Conservation (phyloP, 1,140 invertebrate genomes). For the Drosophila auraria region DNA sequence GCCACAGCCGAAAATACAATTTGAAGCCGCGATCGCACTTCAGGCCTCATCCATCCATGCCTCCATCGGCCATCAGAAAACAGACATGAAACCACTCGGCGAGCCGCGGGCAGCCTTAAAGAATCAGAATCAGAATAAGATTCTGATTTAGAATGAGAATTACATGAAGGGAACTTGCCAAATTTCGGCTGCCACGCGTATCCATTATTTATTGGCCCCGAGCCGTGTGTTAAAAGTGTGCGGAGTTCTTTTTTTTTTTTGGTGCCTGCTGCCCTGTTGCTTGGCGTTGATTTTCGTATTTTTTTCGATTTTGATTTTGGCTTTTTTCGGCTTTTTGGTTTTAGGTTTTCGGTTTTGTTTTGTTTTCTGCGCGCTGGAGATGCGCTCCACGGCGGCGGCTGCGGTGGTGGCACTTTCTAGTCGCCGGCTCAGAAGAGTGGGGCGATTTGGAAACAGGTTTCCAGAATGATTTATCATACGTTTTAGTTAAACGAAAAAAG, state of each 20-base stretch:
- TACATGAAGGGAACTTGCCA: conserved; percentile 59
- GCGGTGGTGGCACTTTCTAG: conserved; percentile 77
- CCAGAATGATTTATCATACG: conserved; percentile 80
- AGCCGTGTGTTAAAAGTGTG: conserved; percentile 75
- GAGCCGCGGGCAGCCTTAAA: conserved; percentile 36
- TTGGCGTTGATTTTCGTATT: conserved; percentile 39
- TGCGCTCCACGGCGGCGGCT: conserved; percentile 49
- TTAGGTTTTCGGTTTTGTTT: conserved; percentile 24
- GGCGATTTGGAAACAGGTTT: conserved; percentile 69
- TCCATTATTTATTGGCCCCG: conserved; percentile 69
- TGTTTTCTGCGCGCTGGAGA: conserved; percentile 37
- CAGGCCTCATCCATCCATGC: conserved; percentile 18
- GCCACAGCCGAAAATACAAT: conserved; percentile 35
- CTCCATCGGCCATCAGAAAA: conserved; percentile 29
- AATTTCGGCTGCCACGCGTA: conserved; percentile 75
- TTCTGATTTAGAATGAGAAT: conserved; percentile 25
- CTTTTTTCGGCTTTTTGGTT: conserved; percentile 15
- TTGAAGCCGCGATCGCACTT: conserved; percentile 38
- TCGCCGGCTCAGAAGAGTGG: conserved; percentile 55
- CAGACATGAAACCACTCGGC: conserved; percentile 22
- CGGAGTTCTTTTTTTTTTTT: conserved; percentile 46
- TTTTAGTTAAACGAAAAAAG: conserved; percentile 76
- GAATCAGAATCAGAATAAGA: conserved; percentile 23
- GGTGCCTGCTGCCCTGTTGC: conserved; percentile 52
- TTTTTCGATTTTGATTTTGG: conserved; percentile 22